These are phyloP conservation scores for Papilio polyxenes DNA, from an alignment of 1,140 invertebrate genomes.

Conservation along the genomic window DNA sequence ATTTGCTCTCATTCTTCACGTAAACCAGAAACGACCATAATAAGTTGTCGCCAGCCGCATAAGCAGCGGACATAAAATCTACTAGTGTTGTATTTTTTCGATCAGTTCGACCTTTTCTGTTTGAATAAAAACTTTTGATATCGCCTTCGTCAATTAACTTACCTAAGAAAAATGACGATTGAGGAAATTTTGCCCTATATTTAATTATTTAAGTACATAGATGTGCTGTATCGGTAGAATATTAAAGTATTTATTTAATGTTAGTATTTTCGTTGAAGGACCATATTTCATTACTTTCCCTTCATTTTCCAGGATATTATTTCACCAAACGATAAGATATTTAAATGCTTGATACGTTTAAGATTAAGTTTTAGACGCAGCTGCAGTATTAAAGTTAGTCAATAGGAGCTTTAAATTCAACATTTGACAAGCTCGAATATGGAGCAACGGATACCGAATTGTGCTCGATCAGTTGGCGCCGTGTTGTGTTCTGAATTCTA, in stretches of 20 bases:
- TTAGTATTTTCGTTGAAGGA: too few relatives aligned
- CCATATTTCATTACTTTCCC: neutral
- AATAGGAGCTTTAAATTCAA: neutral
- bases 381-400: neutral
- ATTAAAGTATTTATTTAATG: too few relatives aligned
- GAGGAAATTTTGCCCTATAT: neutral
- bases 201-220: neutral
- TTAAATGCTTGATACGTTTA: neutral
- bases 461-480: neutral
- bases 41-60: neutral
- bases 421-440: neutral
- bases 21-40: conserved; percentile 14
- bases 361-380: neutral
- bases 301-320: neutral
- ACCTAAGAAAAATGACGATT: neutral
- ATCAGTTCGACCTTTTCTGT: neutral
- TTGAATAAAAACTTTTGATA: neutral
- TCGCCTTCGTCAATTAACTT: neutral
- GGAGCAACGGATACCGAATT: neutral
- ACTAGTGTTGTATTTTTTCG: conserved; percentile 10
- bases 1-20: conserved; percentile 3
- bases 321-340: neutral
- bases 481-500: conserved; percentile 17
- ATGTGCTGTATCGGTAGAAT: too few relatives aligned
- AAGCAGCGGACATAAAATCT: neutral